Evolutionary conservation across 2,113 vertebrate genomes (phyloP), one percentile per base, ranked within the genome.

Genomic region (Ibidorhyncha struthersii): DNA sequence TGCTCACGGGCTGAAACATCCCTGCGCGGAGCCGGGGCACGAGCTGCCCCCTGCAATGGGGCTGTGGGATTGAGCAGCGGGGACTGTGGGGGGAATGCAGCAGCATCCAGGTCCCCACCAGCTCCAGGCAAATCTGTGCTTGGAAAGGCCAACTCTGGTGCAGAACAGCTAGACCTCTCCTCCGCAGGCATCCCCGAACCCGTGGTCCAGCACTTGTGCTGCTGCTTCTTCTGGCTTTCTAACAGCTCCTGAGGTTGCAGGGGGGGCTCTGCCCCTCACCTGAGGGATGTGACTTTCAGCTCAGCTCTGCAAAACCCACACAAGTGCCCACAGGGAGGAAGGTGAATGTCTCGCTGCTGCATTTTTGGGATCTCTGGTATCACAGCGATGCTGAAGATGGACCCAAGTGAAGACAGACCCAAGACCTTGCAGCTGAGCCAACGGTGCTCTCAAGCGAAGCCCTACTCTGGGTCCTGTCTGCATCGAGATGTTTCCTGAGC

Each of bases 11-110:
- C 62, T 82, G 61, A 1, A 0, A 15, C 21, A 29, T 32, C 66
- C 27, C 43, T 30, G 34, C 12, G 12, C 0, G 9, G 61, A 70
- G 52, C n/a, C 0, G 1, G 10, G 29, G n/a, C 14, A 1, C 1
- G 55, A 76, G 45, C 36, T 71, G 72, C 45, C 45, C 27, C 27
- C 21, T 23, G 10, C 0, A 0, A 6, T 7, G 55, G 62, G 55
- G n/a, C 47, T 20, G 53, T n/a, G 22, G 49, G 49, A 22, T 22
- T 13, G 30, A 83, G 53, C 41, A 45, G 61, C 1, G 15, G 27
- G 17, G 78, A 40, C 43, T 4, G 0, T 5, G 43, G n/a, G 40
- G 40, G 40, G 32, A 22, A 50, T 14, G 25, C 0, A 0, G 36
- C 36, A 59, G 10, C 22, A 9, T 3, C 26, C 49, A 38, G 21